Base-by-base conservation (phyloP, 64 coral and sea anemone genomes). In the Catalaphyllia jardinei region DNA sequence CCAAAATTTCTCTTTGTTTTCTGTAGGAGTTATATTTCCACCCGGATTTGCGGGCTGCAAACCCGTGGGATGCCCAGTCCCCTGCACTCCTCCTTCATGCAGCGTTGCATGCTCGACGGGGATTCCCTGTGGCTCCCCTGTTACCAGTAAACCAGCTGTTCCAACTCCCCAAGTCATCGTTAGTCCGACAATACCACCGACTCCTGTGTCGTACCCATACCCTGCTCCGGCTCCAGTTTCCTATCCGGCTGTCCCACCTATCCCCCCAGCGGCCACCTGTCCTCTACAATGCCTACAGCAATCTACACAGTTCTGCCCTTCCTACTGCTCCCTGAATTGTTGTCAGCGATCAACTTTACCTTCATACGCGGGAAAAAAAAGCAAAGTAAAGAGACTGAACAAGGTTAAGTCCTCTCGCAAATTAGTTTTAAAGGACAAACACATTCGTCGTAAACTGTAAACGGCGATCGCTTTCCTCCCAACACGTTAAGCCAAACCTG, bases 11-110 rank as follows among this genome's bases (percentile, higher is more conserved):
- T 71, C 11, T 69, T 29, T 28, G 29, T 35, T 8, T 85, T n/a
- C 27, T 24, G 1, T 38, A 85, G 81, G 81, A 63, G 63, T 85
- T 65, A 69, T 3, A 9, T 67, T 85, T 13, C 81, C 81, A n/a
- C 62, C 81, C 17, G 81, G 81, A 0, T 85, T 85, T 24, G 71
- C 81, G 17, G 81, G 81, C 81, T 85, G 81, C 60, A 85, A 71
- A 31, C 81, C 81, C 6, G 63, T 27, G 22, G 38, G 61, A 1
- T 85, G 81, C 14, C 81, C 81, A 85, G 38, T 50, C 31, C 31
- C 38, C 20, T 85, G 81, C 31, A 38, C 15, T 17, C 24, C 81
- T 29, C 81, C 81, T 24, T 46, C 13, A 22, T 85, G 81, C 63
- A 85, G 64, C 15, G 3, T 38, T 50, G 81, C 31, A 27, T 85